Conservation (phyloP, 37 sponge, comb jelly and placozoan species). For the Cliona cf. orientalis region DNA sequence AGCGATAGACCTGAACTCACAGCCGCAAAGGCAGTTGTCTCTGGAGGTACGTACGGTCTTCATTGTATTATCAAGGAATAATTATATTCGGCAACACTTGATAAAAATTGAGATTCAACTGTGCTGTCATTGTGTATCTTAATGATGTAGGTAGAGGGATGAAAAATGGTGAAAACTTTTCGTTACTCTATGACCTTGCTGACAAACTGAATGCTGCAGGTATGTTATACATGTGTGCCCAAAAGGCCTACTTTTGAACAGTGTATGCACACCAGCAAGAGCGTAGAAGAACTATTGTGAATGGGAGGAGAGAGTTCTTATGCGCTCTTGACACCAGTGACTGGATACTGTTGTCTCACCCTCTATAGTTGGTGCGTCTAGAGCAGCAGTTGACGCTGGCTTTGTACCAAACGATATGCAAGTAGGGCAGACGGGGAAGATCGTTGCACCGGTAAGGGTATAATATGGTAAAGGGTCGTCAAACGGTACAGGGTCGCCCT, state of each 20-base stretch:
- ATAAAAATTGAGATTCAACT: conserved; percentile 1
- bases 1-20: conserved; percentile 97
- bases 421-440: conserved; percentile 99
- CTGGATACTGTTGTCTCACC: not conserved
- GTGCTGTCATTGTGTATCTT: not conserved
- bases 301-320: not conserved
- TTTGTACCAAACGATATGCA: conserved; percentile 99
- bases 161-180: conserved; percentile 99
- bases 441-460: conserved; percentile 95
- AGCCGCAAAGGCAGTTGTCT: conserved; percentile 87
- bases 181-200: conserved; percentile 94
- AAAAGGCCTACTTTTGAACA: not conserved
- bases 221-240: conserved; percentile 10
- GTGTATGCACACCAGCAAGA: not conserved
- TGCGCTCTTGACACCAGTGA: not conserved
- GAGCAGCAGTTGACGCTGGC: conserved; percentile 99
- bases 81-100: not conserved
- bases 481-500: not conserved
- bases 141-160: conserved; percentile 85
- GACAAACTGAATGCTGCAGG: conserved; percentile 97
- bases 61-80: not conserved
- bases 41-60: conserved; percentile 81
- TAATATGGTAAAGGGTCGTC: not conserved
- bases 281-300: not conserved
- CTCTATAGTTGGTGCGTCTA: conserved; percentile 91